Conservation (phyloP, 2,888 invertebrate species). For the Zygothrica quintamaculata region DNA sequence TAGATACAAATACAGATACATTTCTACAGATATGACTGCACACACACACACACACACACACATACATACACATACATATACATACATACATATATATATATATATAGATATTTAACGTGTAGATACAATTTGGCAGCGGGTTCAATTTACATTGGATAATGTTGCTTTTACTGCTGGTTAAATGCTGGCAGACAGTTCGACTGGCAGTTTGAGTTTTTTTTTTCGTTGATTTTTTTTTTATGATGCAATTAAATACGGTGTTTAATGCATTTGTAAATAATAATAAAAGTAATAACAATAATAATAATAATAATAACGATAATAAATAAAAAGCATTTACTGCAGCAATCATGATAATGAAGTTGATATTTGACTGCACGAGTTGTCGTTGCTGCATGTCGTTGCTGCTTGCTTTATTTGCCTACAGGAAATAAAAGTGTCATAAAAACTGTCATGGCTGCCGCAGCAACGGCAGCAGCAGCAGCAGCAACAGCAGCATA, state of each 20-base stretch:
- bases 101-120: not conserved
- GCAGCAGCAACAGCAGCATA: not conserved
- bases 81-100: constrained; percentile 7
- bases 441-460: constrained; percentile 68
- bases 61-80: constrained; percentile 5
- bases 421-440: constrained; percentile 74
- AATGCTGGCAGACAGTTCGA: constrained; percentile 18
- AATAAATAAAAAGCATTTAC: constrained; percentile 48
- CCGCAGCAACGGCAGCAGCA: constrained; percentile 16
- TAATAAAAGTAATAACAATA: constrained; percentile 62
- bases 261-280: constrained; percentile 78
- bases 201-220: constrained; percentile 1
- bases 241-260: constrained; percentile 75
- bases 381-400: constrained; percentile 19
- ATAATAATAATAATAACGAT: constrained; percentile 47
- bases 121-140: not conserved
- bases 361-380: constrained; percentile 63
- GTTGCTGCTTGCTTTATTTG: constrained; percentile 61
- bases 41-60: constrained; percentile 15
- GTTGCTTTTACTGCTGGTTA: constrained; percentile 7
- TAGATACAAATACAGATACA: constrained; percentile 32
- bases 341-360: constrained; percentile 57
- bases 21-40: too few relatives aligned
- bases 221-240: constrained; percentile 55
- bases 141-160: constrained; percentile 30